Percentiles rank a stretch among this genome's conserved stretches.
Evolutionary conservation across 2,888 invertebrate genomes (phyloP).

Genomic region (Melipona beecheii): DNA sequence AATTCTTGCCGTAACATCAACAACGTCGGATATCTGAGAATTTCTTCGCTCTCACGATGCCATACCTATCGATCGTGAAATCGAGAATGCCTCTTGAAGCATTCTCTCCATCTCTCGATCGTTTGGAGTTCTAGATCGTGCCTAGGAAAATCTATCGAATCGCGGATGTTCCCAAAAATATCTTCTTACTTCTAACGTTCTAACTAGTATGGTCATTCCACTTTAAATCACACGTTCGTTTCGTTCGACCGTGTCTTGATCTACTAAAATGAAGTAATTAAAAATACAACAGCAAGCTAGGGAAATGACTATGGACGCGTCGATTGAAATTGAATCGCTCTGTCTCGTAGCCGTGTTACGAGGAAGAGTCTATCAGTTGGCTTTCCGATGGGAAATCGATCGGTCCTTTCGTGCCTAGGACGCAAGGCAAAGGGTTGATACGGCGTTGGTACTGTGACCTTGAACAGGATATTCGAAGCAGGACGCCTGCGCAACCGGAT

Average conservation of each 20-base stretch:
- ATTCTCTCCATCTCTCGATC: background rate
- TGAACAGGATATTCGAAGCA: slow-evolving; percentile 71
- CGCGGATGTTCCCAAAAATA: background rate
- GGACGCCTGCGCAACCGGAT: slow-evolving; percentile 74
- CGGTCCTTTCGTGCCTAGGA: slow-evolving; percentile 36
- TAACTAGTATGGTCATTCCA: background rate
- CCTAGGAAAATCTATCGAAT: slow-evolving; percentile 17
- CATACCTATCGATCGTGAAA: background rate
- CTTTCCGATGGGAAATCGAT: slow-evolving; percentile 53
- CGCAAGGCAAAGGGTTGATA: slow-evolving; percentile 55
- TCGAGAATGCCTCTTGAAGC: slow-evolving; percentile 18
- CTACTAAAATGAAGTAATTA: background rate
- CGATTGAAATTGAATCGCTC: slow-evolving; percentile 13
- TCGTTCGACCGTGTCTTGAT: too few relatives aligned
- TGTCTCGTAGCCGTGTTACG: background rate
- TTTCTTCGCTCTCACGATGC: slow-evolving; percentile 23
- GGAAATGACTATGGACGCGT: background rate
- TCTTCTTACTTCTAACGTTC: background rate
- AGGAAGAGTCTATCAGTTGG: slow-evolving; percentile 45
- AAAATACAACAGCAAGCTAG: background rate
- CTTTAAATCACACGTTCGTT: background rate
- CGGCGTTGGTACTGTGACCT: slow-evolving; percentile 72
- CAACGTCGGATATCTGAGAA: slow-evolving; percentile 32
- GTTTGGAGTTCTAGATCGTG: background rate
- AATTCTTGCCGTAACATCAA: slow-evolving; percentile 31